Conservation (phyloP, 2,113 vertebrate species). For the Macaca nemestrina region DNA sequence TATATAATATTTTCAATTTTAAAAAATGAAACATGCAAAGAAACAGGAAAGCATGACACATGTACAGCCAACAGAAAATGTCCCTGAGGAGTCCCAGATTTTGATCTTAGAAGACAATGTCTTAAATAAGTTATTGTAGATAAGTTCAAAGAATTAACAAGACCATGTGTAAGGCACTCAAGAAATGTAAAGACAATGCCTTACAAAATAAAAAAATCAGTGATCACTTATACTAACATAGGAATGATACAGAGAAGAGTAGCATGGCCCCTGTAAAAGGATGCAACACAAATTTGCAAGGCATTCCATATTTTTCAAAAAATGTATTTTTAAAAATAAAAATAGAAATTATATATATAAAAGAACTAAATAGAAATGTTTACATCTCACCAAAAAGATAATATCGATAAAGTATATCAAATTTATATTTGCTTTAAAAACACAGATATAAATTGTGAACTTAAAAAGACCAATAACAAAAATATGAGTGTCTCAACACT, state of each 20-base stretch:
- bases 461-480: not conserved
- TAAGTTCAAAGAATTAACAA: not conserved
- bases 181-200: not conserved
- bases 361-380: not conserved
- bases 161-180: not conserved
- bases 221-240: not conserved
- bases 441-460: not conserved
- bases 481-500: not conserved
- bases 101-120: not conserved
- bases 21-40: not conserved
- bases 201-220: not conserved
- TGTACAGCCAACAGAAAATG: not conserved
- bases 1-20: not conserved
- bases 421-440: not conserved
- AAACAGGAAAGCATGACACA: not conserved
- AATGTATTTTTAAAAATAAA: too few relatives aligned
- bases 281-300: not conserved
- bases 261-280: not conserved
- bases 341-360: not conserved
- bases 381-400: not conserved
- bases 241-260: not conserved
- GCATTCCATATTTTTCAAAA: too few relatives aligned
- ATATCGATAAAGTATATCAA: not conserved
- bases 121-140: not conserved
- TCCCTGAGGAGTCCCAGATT: not conserved